These are phyloP conservation scores for Pampus argenteus DNA, from an alignment of 2,797 vertebrate species.

Conservation along the genomic window DNA sequence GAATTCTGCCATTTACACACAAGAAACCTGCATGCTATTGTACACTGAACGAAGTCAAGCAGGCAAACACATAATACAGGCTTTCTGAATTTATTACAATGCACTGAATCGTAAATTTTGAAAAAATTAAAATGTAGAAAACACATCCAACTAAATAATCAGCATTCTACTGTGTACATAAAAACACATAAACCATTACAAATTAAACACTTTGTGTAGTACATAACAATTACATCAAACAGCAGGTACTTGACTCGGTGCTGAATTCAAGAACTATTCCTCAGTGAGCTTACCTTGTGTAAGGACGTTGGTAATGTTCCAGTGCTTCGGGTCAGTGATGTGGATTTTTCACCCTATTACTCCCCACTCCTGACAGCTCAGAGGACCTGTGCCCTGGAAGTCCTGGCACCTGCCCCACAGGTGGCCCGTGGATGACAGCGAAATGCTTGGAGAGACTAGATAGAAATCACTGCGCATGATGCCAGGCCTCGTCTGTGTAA, in stretches of 20 bases:
- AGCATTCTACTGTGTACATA: background rate
- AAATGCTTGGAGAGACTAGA: slow-evolving; percentile 62
- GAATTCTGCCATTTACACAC: slow-evolving; percentile 26
- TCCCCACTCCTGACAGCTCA: slow-evolving; percentile 52
- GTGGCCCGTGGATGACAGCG: slow-evolving; percentile 61
- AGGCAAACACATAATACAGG: slow-evolving; percentile 6
- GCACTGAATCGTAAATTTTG: slow-evolving; percentile 14
- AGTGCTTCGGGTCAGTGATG: slow-evolving; percentile 35
- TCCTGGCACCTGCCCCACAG: slow-evolving; percentile 50
- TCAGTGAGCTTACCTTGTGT: slow-evolving; percentile 20
- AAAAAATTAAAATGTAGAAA: slow-evolving; percentile 6
- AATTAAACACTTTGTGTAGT: background rate
- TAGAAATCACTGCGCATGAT: slow-evolving; percentile 45
- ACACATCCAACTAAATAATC: background rate
- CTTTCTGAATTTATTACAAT: slow-evolving; percentile 25
- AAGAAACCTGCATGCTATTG: slow-evolving; percentile 13
- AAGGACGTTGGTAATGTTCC: slow-evolving; percentile 34
- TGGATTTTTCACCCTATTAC: slow-evolving; percentile 42
- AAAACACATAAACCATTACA: background rate
- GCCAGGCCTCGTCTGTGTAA: slow-evolving; percentile 39
- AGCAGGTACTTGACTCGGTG: background rate
- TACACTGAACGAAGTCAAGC: slow-evolving; percentile 9
- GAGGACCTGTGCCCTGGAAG: slow-evolving; percentile 50
- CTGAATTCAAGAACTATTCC: slow-evolving; percentile 1
- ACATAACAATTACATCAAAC: background rate